Conservation (phyloP, 35 echinoderm and acorn worm genomes). For the Amphiura filiformis region DNA sequence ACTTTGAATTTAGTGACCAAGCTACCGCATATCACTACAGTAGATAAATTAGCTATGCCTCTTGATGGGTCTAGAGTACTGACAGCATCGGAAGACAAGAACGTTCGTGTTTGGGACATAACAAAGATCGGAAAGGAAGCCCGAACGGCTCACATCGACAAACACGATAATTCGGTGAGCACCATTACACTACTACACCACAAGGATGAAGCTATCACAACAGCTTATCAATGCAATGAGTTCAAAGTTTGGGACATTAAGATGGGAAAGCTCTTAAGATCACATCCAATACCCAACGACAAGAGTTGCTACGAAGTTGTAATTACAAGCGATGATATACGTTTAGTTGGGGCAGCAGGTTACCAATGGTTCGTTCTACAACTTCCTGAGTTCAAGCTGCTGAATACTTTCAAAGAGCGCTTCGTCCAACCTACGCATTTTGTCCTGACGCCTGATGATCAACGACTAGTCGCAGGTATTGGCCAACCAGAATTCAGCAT, state of each 20-base stretch:
- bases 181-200: background rate
- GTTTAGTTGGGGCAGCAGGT: background rate
- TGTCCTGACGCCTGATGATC: constrained; percentile 20
- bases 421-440: background rate
- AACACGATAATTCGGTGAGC: constrained; percentile 3
- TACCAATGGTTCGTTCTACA: constrained; percentile 8
- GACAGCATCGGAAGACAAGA: constrained; percentile 26
- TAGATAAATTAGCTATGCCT: background rate
- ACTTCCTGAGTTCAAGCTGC: background rate
- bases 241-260: constrained; percentile 22
- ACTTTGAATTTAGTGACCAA: background rate
- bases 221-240: background rate
- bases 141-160: background rate
- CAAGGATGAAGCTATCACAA: constrained; percentile 15
- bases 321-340: constrained; percentile 23
- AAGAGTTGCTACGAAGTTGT: background rate
- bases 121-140: background rate
- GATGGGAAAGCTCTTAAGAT: constrained; percentile 8
- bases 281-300: background rate
- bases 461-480: background rate
- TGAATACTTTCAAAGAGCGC: background rate
- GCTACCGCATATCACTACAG: constrained; percentile 6
- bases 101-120: constrained; percentile 33
- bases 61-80: constrained; percentile 25
- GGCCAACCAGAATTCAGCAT: constrained; percentile 6